Base-by-base conservation (phyloP, 2,888 invertebrate genomes). In the Caradrina clavipalpis region DNA sequence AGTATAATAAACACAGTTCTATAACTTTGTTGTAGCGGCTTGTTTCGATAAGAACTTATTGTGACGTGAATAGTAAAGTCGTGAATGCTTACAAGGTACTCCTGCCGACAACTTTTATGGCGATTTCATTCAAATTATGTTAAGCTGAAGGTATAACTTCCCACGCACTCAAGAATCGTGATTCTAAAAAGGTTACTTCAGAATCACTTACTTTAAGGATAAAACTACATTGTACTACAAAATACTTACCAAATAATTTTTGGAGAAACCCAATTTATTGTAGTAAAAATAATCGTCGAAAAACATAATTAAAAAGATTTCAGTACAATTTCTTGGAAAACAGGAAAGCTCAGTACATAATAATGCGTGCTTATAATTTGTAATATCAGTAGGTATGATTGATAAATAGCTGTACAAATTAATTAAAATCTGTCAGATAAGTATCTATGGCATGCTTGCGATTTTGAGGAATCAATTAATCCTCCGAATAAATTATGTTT, bases 41-140 rank as follows among this genome's bases (percentile, higher is more conserved):
- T 45, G 53, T 73, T 55, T 56, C 35, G 55, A 77, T 66, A 66
- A 74, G 55, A 49, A 75, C 54, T 54, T 55, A 69, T 62, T 74
- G 65, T 62, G 55, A 60, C 69, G 19, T 69, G 61, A 79, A 69
- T 68, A 77, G 65, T 70, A 22, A 65, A 64, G 58, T 79, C 65
- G 62, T 78, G 62, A 75, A 70, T 64, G 68, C 53, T 63, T 54
- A 63, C 68, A 68, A 78, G 39, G 63, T 78, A 54, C 59, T 63
- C 62, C 56, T 66, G 56, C 63, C 60, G 63, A 78, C 58, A 19
- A 70, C 70, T 80, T 78, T 80, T 64, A 77, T 80, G 63, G 69
- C 49, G 62, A 57, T 68, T 78, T 78, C 78, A 78, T 78, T 75
- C 80, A 78, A 79, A 79, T 78, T 66, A 66, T 78, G 80, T 70